Percentiles rank a stretch among this genome's conserved stretches.
phyloP scores from a whole-genome alignment of 2,797 vertebrate genomes.

The Pseudochaenichthys georgianus region DNA sequence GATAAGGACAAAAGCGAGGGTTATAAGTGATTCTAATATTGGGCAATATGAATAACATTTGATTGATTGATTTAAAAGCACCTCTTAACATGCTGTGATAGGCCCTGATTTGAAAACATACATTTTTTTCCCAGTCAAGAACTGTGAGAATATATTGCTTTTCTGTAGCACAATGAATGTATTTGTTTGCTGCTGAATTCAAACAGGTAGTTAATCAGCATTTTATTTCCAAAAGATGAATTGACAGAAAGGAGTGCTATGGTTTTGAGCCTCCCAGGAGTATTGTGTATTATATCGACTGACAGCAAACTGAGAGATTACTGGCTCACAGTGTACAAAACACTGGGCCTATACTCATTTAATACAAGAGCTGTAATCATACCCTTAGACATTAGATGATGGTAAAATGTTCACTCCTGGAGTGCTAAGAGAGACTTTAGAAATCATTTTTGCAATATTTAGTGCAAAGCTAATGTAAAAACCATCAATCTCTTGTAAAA shows the following conservation, averaged over 20 bases:
- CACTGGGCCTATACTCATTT: constrained; percentile 17
- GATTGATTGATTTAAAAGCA: neutral
- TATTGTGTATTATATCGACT: constrained; percentile 55
- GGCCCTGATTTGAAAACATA: constrained; percentile 21
- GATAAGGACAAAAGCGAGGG: no score
- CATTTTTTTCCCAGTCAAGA: constrained; percentile 14
- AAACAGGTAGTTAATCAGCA: constrained; percentile 33
- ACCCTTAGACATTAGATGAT: constrained; percentile 35
- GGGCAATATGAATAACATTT: no score
- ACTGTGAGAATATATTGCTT: constrained; percentile 16
- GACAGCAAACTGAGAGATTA: constrained; percentile 60
- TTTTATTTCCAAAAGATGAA: constrained; percentile 46
- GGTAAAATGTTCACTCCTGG: constrained; percentile 23
- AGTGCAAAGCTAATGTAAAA: neutral
- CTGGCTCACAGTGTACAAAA: constrained; percentile 24
- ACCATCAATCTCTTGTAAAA: neutral
- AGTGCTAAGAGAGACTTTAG: neutral
- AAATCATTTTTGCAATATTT: constrained; percentile 13
- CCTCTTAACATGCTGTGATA: constrained; percentile 3
- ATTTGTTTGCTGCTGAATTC: constrained; percentile 23
- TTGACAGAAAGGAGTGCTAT: constrained; percentile 31
- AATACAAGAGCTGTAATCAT: constrained; percentile 30
- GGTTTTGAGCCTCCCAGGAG: constrained; percentile 38
- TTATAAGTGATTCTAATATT: no score
- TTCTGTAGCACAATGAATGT: constrained; percentile 22